Conservation (phyloP, 2,888 invertebrate species). For the Himalopsyche japonica region DNA sequence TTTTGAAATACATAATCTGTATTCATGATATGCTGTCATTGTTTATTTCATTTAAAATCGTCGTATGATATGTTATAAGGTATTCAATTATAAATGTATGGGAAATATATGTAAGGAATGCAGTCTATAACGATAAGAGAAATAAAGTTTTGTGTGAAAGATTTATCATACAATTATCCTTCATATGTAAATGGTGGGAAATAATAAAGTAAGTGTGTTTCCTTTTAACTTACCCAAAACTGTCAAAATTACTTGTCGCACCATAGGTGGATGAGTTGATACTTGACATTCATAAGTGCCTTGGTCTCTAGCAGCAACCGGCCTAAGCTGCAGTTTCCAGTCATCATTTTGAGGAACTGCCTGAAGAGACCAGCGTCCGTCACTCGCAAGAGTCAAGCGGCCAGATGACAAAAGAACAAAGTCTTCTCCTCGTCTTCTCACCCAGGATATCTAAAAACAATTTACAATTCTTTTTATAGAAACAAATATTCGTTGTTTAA, state of each 20-base stretch:
- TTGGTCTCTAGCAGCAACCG: constrained; percentile 73
- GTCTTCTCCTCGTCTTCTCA: constrained; percentile 67
- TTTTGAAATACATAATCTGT: too few species aligned
- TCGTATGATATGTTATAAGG: too few species aligned
- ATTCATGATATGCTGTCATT: too few species aligned
- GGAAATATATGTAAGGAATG: too few species aligned
- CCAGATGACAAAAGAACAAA: constrained; percentile 73
- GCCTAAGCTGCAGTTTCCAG: constrained; percentile 75
- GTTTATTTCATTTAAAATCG: too few species aligned
- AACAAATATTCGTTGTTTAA: too few species aligned
- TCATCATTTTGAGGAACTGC: constrained; percentile 71
- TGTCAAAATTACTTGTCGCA: constrained; percentile 68
- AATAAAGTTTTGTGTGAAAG: too few species aligned
- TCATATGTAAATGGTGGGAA: too few species aligned
- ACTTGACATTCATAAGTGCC: constrained; percentile 82
- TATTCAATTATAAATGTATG: too few species aligned
- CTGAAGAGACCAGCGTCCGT: constrained; percentile 69
- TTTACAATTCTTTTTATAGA: too few species aligned
- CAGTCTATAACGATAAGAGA: too few species aligned
- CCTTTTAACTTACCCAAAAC: constrained; percentile 69
- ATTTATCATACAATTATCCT: too few species aligned
- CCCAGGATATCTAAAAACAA: constrained; percentile 66
- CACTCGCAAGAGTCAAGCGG: constrained; percentile 65
- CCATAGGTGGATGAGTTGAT: constrained; percentile 75
- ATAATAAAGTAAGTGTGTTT: background rate